Percentiles rank a stretch among this genome's conserved stretches.
These are phyloP conservation scores for Marcusenius ussheri DNA, from an alignment of 2,113 vertebrate species.

Conservation along the genomic window DNA sequence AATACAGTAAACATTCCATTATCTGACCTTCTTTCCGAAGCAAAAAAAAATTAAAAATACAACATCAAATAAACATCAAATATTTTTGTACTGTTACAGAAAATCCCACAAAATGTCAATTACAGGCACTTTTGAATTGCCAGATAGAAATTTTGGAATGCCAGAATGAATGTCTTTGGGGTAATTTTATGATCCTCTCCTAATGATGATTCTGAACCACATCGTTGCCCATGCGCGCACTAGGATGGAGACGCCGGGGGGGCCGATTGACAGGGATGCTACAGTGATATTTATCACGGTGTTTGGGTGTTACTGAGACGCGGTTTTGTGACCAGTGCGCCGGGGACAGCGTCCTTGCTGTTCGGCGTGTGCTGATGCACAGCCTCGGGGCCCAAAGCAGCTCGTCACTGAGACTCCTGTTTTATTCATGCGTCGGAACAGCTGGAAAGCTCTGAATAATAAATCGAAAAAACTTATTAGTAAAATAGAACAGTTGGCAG, in stretches of 20 bases:
- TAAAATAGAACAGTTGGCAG: background rate
- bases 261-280: background rate
- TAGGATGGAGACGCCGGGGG: background rate
- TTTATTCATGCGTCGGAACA: constrained; percentile 13
- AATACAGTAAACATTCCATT: background rate
- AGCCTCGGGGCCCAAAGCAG: background rate
- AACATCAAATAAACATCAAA: background rate
- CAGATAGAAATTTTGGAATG: background rate
- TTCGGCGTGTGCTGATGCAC: background rate
- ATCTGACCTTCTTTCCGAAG: background rate
- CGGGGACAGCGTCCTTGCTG: background rate
- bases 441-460: constrained; percentile 15
- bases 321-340: background rate
- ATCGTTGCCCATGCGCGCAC: too few relatives aligned
- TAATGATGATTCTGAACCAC: background rate
- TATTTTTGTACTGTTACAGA: background rate
- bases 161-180: background rate
- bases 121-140: background rate
- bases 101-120: background rate
- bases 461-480: constrained; percentile 2
- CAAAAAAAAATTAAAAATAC: background rate
- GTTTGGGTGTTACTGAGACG: background rate
- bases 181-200: background rate
- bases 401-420: background rate
- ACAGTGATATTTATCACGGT: background rate